Evolutionary conservation across 2,797 vertebrate species (phyloP).

Genomic region (Xiphophorus birchmanni): DNA sequence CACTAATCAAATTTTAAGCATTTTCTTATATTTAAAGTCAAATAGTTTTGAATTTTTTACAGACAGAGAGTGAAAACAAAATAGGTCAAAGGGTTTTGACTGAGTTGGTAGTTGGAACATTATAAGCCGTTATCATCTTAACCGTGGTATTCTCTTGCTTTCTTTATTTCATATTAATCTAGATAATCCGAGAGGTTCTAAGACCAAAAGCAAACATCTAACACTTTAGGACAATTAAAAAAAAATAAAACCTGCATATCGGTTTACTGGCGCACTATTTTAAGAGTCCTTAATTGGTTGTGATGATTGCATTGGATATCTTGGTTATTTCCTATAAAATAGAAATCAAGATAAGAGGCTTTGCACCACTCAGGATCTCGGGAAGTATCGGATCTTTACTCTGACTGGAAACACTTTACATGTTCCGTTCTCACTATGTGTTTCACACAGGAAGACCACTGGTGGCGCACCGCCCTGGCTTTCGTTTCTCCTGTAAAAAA

Average conservation of each 20-base stretch:
- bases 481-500: not conserved
- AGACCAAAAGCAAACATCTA: not conserved
- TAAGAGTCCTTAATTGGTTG: not conserved
- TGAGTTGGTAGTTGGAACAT: not conserved
- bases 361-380: not conserved
- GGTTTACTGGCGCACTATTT: not conserved
- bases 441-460: not conserved
- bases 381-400: not conserved
- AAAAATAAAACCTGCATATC: not conserved
- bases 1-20: not conserved
- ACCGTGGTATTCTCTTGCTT: not conserved
- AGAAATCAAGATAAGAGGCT: not conserved
- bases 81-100: not conserved
- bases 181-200: not conserved
- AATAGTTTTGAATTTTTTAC: not conserved
- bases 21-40: not conserved
- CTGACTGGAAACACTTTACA: not conserved
- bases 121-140: not conserved
- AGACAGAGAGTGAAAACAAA: not conserved
- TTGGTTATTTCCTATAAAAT: not conserved
- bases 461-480: not conserved
- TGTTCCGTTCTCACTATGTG: not conserved
- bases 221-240: not conserved
- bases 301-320: not conserved
- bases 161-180: not conserved